Conservation (phyloP, 2,888 invertebrate genomes). For the Parnassius apollo region DNA sequence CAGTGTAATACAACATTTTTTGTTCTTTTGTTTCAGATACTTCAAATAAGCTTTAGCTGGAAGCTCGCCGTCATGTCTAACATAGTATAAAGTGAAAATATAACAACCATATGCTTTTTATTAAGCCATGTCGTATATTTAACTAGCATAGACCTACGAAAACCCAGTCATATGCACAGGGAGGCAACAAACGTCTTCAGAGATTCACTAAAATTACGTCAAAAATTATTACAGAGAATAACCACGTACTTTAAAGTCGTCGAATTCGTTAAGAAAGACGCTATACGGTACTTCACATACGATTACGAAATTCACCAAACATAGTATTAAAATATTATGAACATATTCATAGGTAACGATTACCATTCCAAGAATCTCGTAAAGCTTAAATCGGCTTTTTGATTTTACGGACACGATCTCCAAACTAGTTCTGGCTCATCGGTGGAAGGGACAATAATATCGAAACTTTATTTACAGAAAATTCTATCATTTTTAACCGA, state of each 20-base stretch:
- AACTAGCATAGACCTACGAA: slow-evolving; percentile 14
- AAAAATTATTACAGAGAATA: slow-evolving; percentile 66
- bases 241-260: slow-evolving; percentile 73
- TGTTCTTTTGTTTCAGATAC: slow-evolving; percentile 31
- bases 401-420: slow-evolving; percentile 31
- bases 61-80: slow-evolving; percentile 11
- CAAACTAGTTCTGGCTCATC: slow-evolving; percentile 3
- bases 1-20: background rate
- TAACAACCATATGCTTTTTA: background rate
- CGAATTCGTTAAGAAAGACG: slow-evolving; percentile 76
- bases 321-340: slow-evolving; percentile 59
- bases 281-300: slow-evolving; percentile 71
- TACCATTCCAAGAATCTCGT: slow-evolving; percentile 71
- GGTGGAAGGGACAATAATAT: slow-evolving; percentile 29
- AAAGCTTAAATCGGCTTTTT: slow-evolving; percentile 58
- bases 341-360: slow-evolving; percentile 71
- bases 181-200: slow-evolving; percentile 64
- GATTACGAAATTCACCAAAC: slow-evolving; percentile 70
- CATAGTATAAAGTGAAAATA: slow-evolving; percentile 4
- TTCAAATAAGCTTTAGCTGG: background rate
- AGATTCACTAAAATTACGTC: slow-evolving; percentile 71
- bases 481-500: slow-evolving; percentile 24
- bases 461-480: slow-evolving; percentile 18
- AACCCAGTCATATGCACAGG: slow-evolving; percentile 70
- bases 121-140: slow-evolving; percentile 19